Evolutionary conservation across 2,797 vertebrate species (phyloP), one percentile per base, ranked within the genome.

Genomic region (Cephalopachus bancanus): DNA sequence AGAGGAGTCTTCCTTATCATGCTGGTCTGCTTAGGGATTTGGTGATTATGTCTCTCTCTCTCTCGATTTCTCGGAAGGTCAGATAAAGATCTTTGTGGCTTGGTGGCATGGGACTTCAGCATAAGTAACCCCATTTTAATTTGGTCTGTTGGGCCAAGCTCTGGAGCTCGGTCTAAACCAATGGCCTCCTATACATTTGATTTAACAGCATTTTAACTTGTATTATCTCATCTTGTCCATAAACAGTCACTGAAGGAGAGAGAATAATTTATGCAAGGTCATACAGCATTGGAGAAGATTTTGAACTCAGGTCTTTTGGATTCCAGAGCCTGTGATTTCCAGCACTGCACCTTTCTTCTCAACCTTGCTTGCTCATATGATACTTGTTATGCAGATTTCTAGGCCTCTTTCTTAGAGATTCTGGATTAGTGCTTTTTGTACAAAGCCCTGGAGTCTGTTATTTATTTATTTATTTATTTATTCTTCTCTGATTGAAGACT

Each of bases 271-370:
- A 55, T 78, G 28, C 37, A 83, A 76, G 17, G 37, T 24, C 60
- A 53, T 55, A 26, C 24, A 75, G n/a, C 33, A 33, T 59, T 76
- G 71, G 37, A 78, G 33, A 80, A 87, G 37, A 9, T 53, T 83
- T 75, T 89, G 16, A 96, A 84, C 11, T 12, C 30, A 88, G 59
- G 11, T 88, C 53, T 90, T 91, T 94, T 59, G 83, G 76, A 94
- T 91, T 94, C 65, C 11, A 75, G 53, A 87, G 64, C 28, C 65
- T 88, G 26, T 90, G 60, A 20, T 80, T 88, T 80, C 12, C 14
- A 83, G 10, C 24, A 64, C 24, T 75, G 44, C 37, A 33, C n/a
- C 7, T 53, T 26, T 44, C 24, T 14, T 9, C 24, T 7, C 14
- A 64, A 11, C 8, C 49, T 76, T 80, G 10, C 30, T 94, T 91